Percentiles rank a stretch among this genome's conserved stretches.
phyloP scores from a whole-genome alignment of 2,113 vertebrate genomes.

The Xiphorhynchus elegans region DNA sequence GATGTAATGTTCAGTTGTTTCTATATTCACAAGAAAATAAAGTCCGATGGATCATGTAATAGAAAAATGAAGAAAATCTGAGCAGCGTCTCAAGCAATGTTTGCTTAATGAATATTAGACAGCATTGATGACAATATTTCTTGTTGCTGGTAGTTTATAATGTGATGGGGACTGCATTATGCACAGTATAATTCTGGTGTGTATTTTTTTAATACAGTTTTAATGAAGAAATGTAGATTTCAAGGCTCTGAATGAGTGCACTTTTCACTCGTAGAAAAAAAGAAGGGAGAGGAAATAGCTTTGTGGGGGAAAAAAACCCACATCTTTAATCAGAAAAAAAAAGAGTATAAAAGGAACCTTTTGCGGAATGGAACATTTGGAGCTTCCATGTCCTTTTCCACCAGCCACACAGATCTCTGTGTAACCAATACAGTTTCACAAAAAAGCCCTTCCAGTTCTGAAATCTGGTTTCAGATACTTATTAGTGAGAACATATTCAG shows the following conservation, averaged over 20 bases:
- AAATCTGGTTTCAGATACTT: neutral
- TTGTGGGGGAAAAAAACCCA: neutral
- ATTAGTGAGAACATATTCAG: neutral
- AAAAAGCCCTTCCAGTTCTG: neutral
- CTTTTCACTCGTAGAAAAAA: neutral
- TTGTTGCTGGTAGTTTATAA: neutral
- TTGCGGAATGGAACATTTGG: neutral
- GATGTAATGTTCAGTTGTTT: neutral
- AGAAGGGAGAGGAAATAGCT: neutral
- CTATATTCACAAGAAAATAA: constrained; percentile 36
- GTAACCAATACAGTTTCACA: neutral
- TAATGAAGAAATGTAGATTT: constrained; percentile 4
- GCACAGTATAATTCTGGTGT: neutral
- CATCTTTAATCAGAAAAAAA: neutral
- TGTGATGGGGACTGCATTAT: neutral
- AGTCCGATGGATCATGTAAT: neutral
- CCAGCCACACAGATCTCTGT: neutral
- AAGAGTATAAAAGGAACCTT: neutral
- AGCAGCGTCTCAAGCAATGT: neutral
- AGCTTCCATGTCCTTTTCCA: neutral
- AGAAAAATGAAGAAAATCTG: constrained; percentile 28
- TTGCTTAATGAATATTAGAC: constrained; percentile 1
- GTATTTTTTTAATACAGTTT: neutral
- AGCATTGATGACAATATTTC: neutral
- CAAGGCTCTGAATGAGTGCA: neutral